These are phyloP conservation scores for Archips xylosteana DNA, from an alignment of 2,888 invertebrate genomes.

Conservation along the genomic window DNA sequence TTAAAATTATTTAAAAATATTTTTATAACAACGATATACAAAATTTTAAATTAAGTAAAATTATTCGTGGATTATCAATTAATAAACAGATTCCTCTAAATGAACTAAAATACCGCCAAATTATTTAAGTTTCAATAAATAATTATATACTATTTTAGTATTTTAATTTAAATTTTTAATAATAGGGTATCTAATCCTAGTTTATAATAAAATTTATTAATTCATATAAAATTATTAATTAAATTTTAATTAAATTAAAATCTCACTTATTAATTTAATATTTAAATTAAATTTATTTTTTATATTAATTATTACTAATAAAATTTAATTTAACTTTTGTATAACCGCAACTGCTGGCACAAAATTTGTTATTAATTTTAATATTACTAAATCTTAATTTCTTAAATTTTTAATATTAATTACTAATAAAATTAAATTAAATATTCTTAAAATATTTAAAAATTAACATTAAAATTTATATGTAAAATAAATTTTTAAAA, in stretches of 20 bases:
- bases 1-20: constrained; percentile 75
- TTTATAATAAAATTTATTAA: constrained; percentile 81
- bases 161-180: constrained; percentile 81
- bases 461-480: neutral
- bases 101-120: constrained; percentile 89
- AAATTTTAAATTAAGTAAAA: constrained; percentile 81
- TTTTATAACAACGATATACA: constrained; percentile 80
- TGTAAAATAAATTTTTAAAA: neutral
- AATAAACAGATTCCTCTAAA: constrained; percentile 89
- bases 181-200: constrained; percentile 90
- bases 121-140: constrained; percentile 51
- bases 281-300: constrained; percentile 63
- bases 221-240: constrained; percentile 60
- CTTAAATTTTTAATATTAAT: constrained; percentile 85
- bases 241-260: constrained; percentile 81
- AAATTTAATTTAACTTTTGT: constrained; percentile 84
- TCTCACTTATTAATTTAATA: constrained; percentile 84
- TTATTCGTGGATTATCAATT: constrained; percentile 88
- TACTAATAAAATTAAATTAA: constrained; percentile 69
- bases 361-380: constrained; percentile 86
- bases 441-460: constrained; percentile 75
- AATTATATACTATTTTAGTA: constrained; percentile 85
- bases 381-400: constrained; percentile 87
- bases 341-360: constrained; percentile 90
- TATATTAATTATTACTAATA: constrained; percentile 55